Percentiles rank a stretch among this genome's conserved stretches.
These are phyloP conservation scores for Sinocyclocheilus maitianheensis DNA, from an alignment of 2,113 vertebrate genomes.

Conservation along the genomic window DNA sequence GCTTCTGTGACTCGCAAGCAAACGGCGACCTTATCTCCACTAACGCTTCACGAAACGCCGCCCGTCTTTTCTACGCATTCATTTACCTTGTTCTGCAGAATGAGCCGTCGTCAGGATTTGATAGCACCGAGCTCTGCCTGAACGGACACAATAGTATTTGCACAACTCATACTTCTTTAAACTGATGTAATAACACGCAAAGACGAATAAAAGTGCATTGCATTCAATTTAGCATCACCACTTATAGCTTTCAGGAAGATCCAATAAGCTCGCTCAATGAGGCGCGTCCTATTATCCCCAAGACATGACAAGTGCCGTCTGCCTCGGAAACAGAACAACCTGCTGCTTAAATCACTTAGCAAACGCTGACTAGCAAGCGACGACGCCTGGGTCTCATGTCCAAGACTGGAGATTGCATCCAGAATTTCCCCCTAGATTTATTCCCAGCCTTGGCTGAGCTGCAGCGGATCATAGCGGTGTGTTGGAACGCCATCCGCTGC, in stretches of 20 bases:
- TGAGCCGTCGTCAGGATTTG: conserved; percentile 53
- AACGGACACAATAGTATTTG: conserved; percentile 62
- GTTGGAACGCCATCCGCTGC: background rate
- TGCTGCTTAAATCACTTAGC: conserved; percentile 40
- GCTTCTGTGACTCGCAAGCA: conserved; percentile 49
- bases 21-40: conserved; percentile 18
- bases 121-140: conserved; percentile 52
- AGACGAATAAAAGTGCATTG: conserved; percentile 56
- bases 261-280: conserved; percentile 75
- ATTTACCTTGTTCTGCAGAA: conserved; percentile 60
- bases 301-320: conserved; percentile 59
- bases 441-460: background rate
- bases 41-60: conserved; percentile 33
- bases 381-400: background rate
- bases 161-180: conserved; percentile 62
- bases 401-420: conserved; percentile 1
- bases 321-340: conserved; percentile 38
- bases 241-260: conserved; percentile 71
- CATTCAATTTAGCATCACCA: conserved; percentile 69
- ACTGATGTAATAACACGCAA: conserved; percentile 63
- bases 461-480: background rate
- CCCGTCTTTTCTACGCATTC: conserved; percentile 61
- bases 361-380: background rate
- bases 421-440: background rate
- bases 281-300: conserved; percentile 66